Evolutionary conservation across 2,888 invertebrate species (phyloP).

Genomic region (Mesorhabditis belari): DNA sequence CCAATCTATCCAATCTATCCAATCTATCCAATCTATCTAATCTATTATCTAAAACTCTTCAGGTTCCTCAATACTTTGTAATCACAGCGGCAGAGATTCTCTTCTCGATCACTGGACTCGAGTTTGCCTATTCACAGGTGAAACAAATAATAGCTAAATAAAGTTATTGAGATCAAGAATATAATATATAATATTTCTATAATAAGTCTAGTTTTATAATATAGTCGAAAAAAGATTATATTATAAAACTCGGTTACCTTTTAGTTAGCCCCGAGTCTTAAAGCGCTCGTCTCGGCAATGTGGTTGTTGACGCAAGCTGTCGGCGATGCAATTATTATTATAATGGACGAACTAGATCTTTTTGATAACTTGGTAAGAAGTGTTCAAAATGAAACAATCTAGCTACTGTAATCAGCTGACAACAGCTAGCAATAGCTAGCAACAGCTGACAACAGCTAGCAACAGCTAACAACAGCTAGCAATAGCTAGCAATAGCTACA

Average conservation of each 20-base stretch:
- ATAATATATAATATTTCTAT: neutral
- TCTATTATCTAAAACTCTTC: slow-evolving; percentile 34
- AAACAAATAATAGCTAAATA: neutral
- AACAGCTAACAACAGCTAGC: neutral
- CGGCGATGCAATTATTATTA: slow-evolving; percentile 83
- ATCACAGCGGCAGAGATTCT: slow-evolving; percentile 57
- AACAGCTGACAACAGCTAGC: too few relatives aligned
- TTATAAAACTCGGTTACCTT: neutral
- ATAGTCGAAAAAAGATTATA: neutral
- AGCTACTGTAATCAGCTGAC: too few relatives aligned
- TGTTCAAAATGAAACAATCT: neutral
- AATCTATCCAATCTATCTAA: slow-evolving; percentile 34
- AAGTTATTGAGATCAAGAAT: neutral
- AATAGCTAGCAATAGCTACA: too few relatives aligned
- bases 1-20: slow-evolving; percentile 1
- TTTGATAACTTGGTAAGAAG: slow-evolving; percentile 19
- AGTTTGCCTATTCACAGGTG: slow-evolving; percentile 47
- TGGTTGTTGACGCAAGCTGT: slow-evolving; percentile 86
- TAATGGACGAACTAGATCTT: slow-evolving; percentile 54
- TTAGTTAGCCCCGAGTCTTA: slow-evolving; percentile 78
- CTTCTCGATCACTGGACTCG: slow-evolving; percentile 56
- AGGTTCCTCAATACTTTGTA: slow-evolving; percentile 56
- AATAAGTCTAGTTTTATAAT: neutral
- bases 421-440: too few relatives aligned
- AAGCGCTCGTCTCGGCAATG: slow-evolving; percentile 80